Percentiles rank a stretch among this genome's conserved stretches.
phyloP scores from a whole-genome alignment of 1,140 invertebrate species.

The Pollicipes pollicipes region DNA sequence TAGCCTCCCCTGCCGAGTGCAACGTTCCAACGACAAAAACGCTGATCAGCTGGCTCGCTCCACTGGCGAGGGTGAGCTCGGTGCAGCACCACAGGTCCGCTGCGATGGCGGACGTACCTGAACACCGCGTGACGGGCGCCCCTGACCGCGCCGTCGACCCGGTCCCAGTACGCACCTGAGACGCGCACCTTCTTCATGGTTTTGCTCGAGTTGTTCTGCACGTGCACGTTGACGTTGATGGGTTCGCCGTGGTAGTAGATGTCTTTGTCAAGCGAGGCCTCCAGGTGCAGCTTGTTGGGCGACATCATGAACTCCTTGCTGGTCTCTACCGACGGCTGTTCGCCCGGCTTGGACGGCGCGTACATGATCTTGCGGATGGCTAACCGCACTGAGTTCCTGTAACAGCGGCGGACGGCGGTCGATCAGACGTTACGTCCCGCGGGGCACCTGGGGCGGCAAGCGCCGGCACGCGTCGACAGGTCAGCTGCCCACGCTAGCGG shows the following conservation, averaged over 20 bases:
- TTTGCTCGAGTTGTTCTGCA: conserved; percentile 98
- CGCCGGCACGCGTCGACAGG: no score
- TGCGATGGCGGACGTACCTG: no score
- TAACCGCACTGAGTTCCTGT: conserved; percentile 58
- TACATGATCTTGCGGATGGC: conserved; percentile 95
- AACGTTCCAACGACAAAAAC: no score
- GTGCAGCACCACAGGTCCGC: no score
- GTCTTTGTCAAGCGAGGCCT: conserved; percentile 96
- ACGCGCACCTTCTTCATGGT: conserved; percentile 98
- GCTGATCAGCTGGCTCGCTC: no score
- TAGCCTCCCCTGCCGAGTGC: no score
- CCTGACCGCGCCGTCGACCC: background rate
- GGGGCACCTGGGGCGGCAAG: no score
- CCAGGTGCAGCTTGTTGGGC: conserved; percentile 90
- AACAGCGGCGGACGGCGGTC: conserved; percentile 16
- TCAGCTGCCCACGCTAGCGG: no score
- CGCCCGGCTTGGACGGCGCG: conserved; percentile 88
- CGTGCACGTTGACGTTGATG: conserved; percentile 94
- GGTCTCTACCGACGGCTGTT: conserved; percentile 93
- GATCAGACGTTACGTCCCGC: background rate
- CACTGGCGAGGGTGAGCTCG: no score
- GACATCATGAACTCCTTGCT: conserved; percentile 99
- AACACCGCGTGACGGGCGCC: no score
- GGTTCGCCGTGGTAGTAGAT: conserved; percentile 97
- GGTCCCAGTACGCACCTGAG: conserved; percentile 33